A percentile compares a stretch with the other conserved stretches of the same genome.
Conservation (phyloP, 2,113 vertebrate genomes). For the Rhagologus leucostigma region DNA sequence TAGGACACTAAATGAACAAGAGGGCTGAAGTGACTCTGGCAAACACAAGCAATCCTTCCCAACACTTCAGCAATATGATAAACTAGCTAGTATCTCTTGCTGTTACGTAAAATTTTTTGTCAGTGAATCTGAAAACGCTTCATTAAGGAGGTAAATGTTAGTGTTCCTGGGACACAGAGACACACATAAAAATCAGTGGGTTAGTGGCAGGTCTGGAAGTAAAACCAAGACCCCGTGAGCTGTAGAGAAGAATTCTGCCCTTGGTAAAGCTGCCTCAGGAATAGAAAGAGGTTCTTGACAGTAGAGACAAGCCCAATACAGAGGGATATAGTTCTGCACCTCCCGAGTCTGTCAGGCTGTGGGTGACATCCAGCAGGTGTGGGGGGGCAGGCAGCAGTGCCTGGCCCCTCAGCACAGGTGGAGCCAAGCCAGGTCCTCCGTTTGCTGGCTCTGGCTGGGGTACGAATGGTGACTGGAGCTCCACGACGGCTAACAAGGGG, state of each 20-base stretch:
- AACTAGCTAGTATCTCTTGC: background rate
- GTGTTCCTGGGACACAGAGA: background rate
- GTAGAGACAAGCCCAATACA: accelerated
- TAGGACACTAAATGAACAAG: background rate
- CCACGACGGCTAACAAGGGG: accelerated
- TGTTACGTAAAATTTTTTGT: background rate
- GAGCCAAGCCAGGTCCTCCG: accelerated
- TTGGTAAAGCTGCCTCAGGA: background rate
- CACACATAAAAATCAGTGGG: background rate
- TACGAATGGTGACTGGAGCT: accelerated
- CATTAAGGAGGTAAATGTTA: background rate
- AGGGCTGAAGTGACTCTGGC: background rate
- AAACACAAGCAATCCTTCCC: background rate
- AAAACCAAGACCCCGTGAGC: background rate
- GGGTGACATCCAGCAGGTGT: accelerated
- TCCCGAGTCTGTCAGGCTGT: accelerated
- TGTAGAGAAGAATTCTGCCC: accelerated
- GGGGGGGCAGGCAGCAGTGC: background rate
- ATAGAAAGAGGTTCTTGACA: accelerated
- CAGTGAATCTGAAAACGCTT: background rate
- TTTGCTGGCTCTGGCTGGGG: background rate
- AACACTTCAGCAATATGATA: background rate
- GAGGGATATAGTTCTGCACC: accelerated
- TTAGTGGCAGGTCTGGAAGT: background rate
- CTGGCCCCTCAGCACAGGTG: background rate